Conservation (phyloP, 2,797 vertebrate genomes). For the Podarcis siculus region DNA sequence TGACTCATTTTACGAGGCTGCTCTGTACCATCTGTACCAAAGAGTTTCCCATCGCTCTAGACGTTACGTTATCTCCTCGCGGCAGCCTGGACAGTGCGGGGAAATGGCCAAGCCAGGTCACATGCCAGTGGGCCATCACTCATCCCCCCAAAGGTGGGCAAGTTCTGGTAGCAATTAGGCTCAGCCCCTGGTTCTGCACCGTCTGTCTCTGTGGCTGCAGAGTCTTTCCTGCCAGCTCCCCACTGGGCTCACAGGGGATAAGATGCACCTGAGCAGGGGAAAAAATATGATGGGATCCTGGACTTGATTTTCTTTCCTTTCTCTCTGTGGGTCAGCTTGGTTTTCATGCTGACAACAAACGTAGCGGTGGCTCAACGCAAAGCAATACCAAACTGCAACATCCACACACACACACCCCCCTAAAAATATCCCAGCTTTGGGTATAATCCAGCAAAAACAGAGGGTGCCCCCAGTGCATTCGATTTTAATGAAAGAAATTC, state of each 20-base stretch:
- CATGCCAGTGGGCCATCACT: slow-evolving; percentile 82
- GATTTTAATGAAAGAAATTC: not conserved
- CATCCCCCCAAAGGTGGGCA: slow-evolving; percentile 74
- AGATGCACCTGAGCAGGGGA: slow-evolving; percentile 71
- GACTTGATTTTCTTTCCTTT: slow-evolving; percentile 46
- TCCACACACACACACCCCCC: not conserved
- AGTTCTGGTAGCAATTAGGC: slow-evolving; percentile 89
- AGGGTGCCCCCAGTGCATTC: too few relatives aligned
- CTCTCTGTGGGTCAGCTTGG: slow-evolving; percentile 50
- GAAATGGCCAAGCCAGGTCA: slow-evolving; percentile 82
- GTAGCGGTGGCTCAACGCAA: slow-evolving; percentile 62
- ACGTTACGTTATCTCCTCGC: slow-evolving; percentile 82
- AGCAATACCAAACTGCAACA: not conserved
- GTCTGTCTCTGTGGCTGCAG: slow-evolving; percentile 77
- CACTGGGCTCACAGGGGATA: slow-evolving; percentile 83
- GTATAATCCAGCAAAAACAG: not conserved
- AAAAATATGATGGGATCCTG: slow-evolving; percentile 41
- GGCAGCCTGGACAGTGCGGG: slow-evolving; percentile 74
- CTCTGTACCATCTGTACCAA: slow-evolving; percentile 79
- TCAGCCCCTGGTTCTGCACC: slow-evolving; percentile 79
- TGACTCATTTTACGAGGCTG: slow-evolving; percentile 83
- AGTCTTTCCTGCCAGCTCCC: slow-evolving; percentile 85
- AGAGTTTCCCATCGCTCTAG: slow-evolving; percentile 81
- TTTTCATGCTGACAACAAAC: slow-evolving; percentile 60
- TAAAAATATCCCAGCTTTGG: not conserved